A percentile compares a stretch with the other conserved stretches of the same genome.
phyloP scores from a whole-genome alignment of 2,888 invertebrate species.

The Icerya purchasi region DNA sequence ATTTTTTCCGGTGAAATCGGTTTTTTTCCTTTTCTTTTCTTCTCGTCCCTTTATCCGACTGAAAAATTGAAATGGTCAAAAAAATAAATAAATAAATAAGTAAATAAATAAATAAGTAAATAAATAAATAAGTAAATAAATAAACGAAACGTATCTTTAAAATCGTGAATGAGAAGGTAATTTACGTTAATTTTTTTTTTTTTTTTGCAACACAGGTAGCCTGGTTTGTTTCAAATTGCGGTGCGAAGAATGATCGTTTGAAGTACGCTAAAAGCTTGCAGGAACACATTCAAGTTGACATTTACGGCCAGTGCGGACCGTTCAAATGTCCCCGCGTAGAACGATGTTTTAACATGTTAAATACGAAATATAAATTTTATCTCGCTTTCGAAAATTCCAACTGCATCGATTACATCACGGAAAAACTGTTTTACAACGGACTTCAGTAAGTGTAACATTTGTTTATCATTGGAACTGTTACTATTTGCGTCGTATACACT shows the following conservation, averaged over 20 bases:
- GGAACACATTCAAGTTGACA: slow-evolving; percentile 71
- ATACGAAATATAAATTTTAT: slow-evolving; percentile 87
- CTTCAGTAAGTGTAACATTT: slow-evolving; percentile 47
- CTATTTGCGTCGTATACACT: no score
- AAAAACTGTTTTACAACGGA: slow-evolving; percentile 91
- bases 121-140: no score
- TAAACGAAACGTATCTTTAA: no score
- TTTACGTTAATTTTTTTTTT: no score
- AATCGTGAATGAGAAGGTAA: no score
- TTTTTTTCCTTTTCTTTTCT: no score
- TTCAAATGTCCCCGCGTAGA: slow-evolving; percentile 65
- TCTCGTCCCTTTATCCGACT: no score
- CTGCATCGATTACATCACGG: slow-evolving; percentile 86
- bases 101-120: no score
- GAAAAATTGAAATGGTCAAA: no score
- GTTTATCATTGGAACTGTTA: no score
- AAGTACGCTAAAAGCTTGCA: slow-evolving; percentile 68
- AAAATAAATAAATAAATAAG: no score
- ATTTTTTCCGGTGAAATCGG: no score
- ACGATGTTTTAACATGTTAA: slow-evolving; percentile 72
- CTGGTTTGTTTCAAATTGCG: slow-evolving; percentile 96
- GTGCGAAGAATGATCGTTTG: slow-evolving; percentile 69
- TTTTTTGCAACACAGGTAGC: slow-evolving; percentile 75
- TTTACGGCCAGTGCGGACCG: slow-evolving; percentile 75
- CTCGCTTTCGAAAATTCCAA: slow-evolving; percentile 93